Percentiles rank a stretch among this genome's conserved stretches.
phyloP scores from a whole-genome alignment of 2,113 vertebrate genomes.

The Myotis lucifugus region DNA sequence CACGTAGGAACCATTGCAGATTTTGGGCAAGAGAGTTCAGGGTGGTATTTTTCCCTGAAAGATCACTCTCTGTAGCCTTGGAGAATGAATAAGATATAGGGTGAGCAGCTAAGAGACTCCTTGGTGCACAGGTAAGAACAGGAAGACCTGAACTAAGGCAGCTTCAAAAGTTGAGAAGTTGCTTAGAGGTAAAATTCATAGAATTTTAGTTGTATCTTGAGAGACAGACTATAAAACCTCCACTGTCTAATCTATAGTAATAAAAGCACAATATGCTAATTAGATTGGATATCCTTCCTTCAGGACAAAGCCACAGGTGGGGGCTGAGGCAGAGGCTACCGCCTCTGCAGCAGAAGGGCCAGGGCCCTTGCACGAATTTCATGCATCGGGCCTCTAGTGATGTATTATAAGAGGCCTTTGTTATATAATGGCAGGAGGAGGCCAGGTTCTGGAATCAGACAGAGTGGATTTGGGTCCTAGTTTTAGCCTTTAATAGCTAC shows the following conservation, averaged over 20 bases:
- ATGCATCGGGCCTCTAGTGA: too few species aligned
- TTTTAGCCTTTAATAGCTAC: neutral
- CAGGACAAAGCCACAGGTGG: too few species aligned
- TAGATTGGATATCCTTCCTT: too few species aligned
- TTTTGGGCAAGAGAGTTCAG: neutral
- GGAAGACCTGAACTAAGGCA: neutral
- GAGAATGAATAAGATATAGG: neutral
- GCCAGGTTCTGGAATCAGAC: neutral
- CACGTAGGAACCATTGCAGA: neutral
- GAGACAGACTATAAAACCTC: neutral
- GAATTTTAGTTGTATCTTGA: neutral
- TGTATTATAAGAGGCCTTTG: neutral
- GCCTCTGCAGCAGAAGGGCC: too few species aligned
- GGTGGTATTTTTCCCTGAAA: neutral
- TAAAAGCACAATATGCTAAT: too few species aligned
- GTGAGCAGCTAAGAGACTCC: rapidly evolving
- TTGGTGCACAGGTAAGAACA: neutral
- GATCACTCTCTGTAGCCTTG: neutral
- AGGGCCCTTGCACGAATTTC: too few species aligned
- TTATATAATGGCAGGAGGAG: neutral
- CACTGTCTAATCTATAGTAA: neutral
- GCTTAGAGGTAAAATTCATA: neutral
- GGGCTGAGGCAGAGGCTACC: too few species aligned
- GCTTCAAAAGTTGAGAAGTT: neutral
- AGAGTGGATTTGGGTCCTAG: neutral